Base-by-base conservation (phyloP, 2,113 vertebrate species). In the Plectropomus leopardus region DNA sequence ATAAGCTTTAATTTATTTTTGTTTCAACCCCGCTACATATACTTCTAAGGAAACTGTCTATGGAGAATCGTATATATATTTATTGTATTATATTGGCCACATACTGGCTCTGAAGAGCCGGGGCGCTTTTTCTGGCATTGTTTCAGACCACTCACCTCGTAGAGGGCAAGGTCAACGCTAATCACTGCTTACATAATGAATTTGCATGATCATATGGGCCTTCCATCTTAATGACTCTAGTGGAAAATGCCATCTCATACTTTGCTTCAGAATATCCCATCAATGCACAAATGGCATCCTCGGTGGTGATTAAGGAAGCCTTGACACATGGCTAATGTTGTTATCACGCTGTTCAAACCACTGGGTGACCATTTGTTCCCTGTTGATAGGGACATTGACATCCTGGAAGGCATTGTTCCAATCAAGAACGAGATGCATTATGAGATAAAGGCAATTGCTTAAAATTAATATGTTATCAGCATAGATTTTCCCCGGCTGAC, bases 291-390 rank as follows among this genome's bases (percentile, higher is more conserved):
- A 84, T 89, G 80, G 66, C 84, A 60, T 86, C 80, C 82, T 84
- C 82, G 67, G 82, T 76, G 83, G 90, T 88, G 86, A 93, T 93
- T 92, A 92, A 86, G 89, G 76, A 86, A 87, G 83, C 83, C 83
- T 84, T 90, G 90, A 90, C 91, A 92, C 92, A 92, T 92, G 86
- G 92, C 88, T 94, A 92, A 92, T 92, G 92, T 87, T 85, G 71
- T 88, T 84, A 89, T 91, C 87, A 86, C 66, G 79, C 88, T 90
- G 89, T 90, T 92, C 82, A 89, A 93, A 91, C 78, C 89, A 79
- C 88, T 82, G 80, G 83, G 82, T 89, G 89, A 90, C 90, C 89
- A 90, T 93, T 91, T 87, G 80, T 76, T 84, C 58, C 85, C 85
- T 83, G 89, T 77, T 93, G 87, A 90, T 93, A 64, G 86, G 73